Conservation (phyloP, 2,888 invertebrate species). For the Pollenia angustigena region DNA sequence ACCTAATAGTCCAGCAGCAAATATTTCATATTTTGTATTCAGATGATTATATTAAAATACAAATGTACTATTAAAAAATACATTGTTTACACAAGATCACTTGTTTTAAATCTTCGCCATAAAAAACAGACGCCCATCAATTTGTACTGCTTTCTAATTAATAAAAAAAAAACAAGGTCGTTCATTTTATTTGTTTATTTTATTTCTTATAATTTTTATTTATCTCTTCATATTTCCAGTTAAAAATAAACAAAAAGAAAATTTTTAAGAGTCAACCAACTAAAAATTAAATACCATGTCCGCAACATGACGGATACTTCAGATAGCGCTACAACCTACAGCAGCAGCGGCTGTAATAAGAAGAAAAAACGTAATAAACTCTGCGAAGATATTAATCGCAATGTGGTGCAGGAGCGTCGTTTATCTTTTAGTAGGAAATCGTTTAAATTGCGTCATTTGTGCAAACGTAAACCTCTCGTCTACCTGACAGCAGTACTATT, state of each 20-base stretch:
- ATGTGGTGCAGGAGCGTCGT: slow-evolving; percentile 62
- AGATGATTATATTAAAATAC: not conserved
- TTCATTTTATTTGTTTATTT: not conserved
- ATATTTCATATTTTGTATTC: not conserved
- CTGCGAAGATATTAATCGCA: slow-evolving; percentile 63
- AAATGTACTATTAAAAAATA: too few species aligned
- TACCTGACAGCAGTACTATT: slow-evolving; percentile 75
- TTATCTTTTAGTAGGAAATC: slow-evolving; percentile 55
- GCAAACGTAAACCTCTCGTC: slow-evolving; percentile 77
- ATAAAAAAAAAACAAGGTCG: too few species aligned
- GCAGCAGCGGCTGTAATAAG: not conserved
- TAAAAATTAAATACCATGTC: slow-evolving; percentile 37
- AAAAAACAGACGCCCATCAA: too few species aligned
- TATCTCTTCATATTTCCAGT: slow-evolving; percentile 22
- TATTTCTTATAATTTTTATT: not conserved
- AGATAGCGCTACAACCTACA: slow-evolving; percentile 31
- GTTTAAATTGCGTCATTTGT: slow-evolving; percentile 62
- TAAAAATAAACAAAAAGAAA: not conserved
- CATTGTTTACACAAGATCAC: too few species aligned
- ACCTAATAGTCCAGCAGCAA: not conserved
- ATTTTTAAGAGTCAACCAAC: not conserved
- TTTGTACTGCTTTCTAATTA: too few species aligned
- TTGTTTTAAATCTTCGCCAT: too few species aligned
- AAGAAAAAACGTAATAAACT: slow-evolving; percentile 54
- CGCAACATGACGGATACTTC: slow-evolving; percentile 64